These are phyloP conservation scores for Phallusia fumigata DNA, from an alignment of 23 tunicate species.

Conservation along the genomic window DNA sequence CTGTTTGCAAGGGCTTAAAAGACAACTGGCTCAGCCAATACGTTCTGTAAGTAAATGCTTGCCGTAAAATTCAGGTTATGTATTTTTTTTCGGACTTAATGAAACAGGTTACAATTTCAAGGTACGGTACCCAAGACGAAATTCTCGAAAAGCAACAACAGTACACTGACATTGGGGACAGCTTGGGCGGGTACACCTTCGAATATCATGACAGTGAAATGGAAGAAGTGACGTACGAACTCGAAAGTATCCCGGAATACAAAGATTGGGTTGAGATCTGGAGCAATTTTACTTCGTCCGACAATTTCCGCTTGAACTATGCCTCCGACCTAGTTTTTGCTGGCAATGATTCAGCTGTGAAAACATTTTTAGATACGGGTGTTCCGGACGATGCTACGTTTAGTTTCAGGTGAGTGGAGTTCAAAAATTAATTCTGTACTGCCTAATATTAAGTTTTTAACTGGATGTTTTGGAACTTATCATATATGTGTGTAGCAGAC, in stretches of 20 bases:
- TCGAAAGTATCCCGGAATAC: background rate
- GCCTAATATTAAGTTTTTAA: too few relatives aligned
- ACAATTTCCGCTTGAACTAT: background rate
- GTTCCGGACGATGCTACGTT: background rate
- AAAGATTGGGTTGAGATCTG: background rate
- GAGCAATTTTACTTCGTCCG: conserved; percentile 6
- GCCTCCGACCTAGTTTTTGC: background rate
- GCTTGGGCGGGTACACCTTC: background rate
- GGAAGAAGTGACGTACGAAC: background rate
- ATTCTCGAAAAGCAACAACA: background rate
- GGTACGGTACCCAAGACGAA: conserved; percentile 3
- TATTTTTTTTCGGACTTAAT: background rate
- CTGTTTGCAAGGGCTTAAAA: conserved; percentile 6
- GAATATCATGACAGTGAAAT: background rate
- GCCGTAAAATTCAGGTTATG: background rate
- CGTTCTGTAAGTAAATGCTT: background rate
- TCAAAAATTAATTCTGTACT: too few relatives aligned
- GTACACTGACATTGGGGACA: background rate
- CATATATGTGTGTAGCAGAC: too few relatives aligned
- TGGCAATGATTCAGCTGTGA: background rate
- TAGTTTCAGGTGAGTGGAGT: conserved; percentile 16
- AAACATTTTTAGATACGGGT: background rate
- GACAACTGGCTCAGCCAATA: conserved; percentile 30
- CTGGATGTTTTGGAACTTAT: too few relatives aligned
- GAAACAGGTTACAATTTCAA: background rate